Base-by-base conservation (phyloP, 2,113 vertebrate species). In the Vombatus ursinus region DNA sequence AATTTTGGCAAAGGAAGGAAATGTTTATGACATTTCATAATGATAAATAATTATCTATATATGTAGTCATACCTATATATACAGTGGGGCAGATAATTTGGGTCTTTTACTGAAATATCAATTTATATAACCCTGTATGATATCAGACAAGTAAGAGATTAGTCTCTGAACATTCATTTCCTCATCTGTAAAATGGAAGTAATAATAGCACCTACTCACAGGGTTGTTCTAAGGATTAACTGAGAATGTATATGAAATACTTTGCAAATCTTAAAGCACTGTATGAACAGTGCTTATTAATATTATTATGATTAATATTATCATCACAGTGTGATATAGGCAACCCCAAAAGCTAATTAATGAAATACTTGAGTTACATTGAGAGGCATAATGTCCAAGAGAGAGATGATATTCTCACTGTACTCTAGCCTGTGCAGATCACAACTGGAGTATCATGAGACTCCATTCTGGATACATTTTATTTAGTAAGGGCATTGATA, bases 21-120 rank as follows among this genome's bases (percentile, higher is more conserved):
- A 24, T 2, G 8, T 16, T 31, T 57, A 1, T 44, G 48, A 44
- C 9, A 77, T 28, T 77, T 16, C 50, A 4, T 3, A 25, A 52
- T 25, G 51, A 23, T 92, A 22, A 90, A 2, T 25, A 53, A 10
- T 24, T 31, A 3, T 49, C 16, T 1, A 3, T 19, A 3, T 6
- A 51, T 24, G 19, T 2, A 2, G 2, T 26, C 77, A n/a, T 14
- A 4, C 12, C 47, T 23, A 1, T 5, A 37, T 3, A 2, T 14
- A 44, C 28, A 25, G 50, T 48, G 44, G 92, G 54, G 9, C 37
- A 3, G 0, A 0, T 1, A 26, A 26, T 26, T 47, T 93, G 77
- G 49, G 57, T 90, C 54, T 50, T 49, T 37, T 24, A 10, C 26
- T 8, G 22, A 26, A 37, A 77, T 77, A 44, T 7, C 37, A 22